Conservation (phyloP, 1,140 invertebrate genomes). For the Drosophila asahinai region DNA sequence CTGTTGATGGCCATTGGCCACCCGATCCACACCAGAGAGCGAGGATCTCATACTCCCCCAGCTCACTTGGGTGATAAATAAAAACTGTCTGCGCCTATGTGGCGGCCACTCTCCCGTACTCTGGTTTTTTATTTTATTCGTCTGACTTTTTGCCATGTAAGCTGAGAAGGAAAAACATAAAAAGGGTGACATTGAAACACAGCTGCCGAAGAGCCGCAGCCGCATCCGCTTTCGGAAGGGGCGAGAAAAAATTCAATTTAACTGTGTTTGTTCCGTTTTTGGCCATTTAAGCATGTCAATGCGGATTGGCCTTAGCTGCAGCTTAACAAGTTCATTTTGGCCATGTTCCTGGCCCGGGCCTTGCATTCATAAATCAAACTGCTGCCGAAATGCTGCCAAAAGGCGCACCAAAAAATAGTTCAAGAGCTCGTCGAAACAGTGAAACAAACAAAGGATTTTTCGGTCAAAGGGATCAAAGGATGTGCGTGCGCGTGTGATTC, state of each 20-base stretch:
- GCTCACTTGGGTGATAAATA: slow-evolving; percentile 68
- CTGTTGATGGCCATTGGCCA: slow-evolving; percentile 48
- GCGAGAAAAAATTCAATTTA: slow-evolving; percentile 69
- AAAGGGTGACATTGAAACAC: slow-evolving; percentile 55
- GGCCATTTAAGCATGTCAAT: slow-evolving; percentile 70
- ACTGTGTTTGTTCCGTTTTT: slow-evolving; percentile 62
- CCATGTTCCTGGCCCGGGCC: neutral
- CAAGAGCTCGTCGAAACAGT: slow-evolving; percentile 5
- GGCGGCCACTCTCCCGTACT: slow-evolving; percentile 22
- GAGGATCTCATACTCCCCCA: neutral
- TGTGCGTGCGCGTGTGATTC: slow-evolving; percentile 13
- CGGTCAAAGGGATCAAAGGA: slow-evolving; percentile 32
- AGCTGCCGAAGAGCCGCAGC: slow-evolving; percentile 28
- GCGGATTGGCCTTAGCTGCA: slow-evolving; percentile 24
- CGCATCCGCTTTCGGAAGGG: neutral
- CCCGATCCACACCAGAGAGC: slow-evolving; percentile 12
- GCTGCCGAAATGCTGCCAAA: slow-evolving; percentile 30
- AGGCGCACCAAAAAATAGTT: slow-evolving; percentile 42
- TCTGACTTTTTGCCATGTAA: slow-evolving; percentile 70
- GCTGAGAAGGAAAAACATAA: slow-evolving; percentile 35
- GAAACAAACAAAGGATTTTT: slow-evolving; percentile 9
- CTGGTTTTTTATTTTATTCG: slow-evolving; percentile 22
- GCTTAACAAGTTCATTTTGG: slow-evolving; percentile 77
- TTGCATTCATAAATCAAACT: slow-evolving; percentile 67
- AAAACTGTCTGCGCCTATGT: slow-evolving; percentile 83